Evolutionary conservation across 1,140 invertebrate species (phyloP).

Genomic region (Laupala kohalensis): DNA sequence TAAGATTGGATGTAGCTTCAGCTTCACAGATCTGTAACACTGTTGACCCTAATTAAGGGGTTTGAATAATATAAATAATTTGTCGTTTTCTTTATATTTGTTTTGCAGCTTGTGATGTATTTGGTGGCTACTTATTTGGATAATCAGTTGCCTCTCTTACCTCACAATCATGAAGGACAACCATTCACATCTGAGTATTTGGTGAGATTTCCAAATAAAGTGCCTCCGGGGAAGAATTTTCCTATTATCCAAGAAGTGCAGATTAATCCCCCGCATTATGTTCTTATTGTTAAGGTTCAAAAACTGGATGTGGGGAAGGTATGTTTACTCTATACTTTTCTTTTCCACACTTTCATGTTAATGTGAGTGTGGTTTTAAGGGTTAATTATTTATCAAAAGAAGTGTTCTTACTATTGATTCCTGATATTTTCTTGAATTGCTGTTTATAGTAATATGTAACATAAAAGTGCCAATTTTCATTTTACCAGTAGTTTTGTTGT

Average conservation of each 20-base stretch:
- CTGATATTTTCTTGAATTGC: no score
- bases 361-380: no score
- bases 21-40: no score
- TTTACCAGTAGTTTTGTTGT: no score
- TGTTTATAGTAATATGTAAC: no score
- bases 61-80: no score
- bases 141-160: slow-evolving; percentile 58
- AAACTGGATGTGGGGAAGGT: slow-evolving; percentile 51
- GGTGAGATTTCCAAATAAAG: slow-evolving; percentile 41
- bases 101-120: slow-evolving; percentile 64
- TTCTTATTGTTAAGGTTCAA: slow-evolving; percentile 47
- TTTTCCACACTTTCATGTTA: not conserved
- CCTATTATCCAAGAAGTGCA: slow-evolving; percentile 41
- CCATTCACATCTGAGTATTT: slow-evolving; percentile 57
- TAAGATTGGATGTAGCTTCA: no score
- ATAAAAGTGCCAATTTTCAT: no score
- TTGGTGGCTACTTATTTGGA: slow-evolving; percentile 69
- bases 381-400: no score
- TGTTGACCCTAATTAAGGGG: no score
- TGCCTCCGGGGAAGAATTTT: slow-evolving; percentile 25
- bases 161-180: slow-evolving; percentile 57
- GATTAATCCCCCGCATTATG: slow-evolving; percentile 58
- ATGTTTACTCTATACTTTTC: slow-evolving; percentile 16
- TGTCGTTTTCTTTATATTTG: not conserved
- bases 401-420: no score